Base-by-base conservation (phyloP, 2,797 vertebrate genomes). In the Sebastolobus altivelis region DNA sequence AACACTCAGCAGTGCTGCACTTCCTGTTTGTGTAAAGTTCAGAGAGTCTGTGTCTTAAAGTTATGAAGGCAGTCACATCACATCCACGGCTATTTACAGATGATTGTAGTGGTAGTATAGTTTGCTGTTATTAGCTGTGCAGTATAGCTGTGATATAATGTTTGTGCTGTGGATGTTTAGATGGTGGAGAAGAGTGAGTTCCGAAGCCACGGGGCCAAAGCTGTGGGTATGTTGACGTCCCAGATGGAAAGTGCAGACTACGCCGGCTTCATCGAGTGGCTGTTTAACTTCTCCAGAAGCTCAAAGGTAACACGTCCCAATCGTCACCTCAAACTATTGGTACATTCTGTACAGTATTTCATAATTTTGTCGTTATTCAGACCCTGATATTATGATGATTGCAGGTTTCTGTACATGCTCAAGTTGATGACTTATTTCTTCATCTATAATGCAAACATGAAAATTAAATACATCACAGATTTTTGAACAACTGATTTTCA, bases 161-260 rank as follows among this genome's bases (percentile, higher is more conserved):
- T 61, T 65, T 80, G 2, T 84, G 29, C 27, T 85, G 31, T 83
- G 66, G 61, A 46, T 72, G 59, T 81, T 31, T 77, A 99, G 98
- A 98, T 98, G 85, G 95, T 97, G 61, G 98, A 99, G 88, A 99
- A 97, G 83, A 92, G 94, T 1, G 98, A 99, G 49, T 97, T 96
- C 75, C 96, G 97, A n/a, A 94, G 81, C 0, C 90, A 94, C 0
- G 97, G 97, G 18, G 96, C 97, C 0, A 96, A 97, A 86, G 95
- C 97, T 46, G 88, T 99, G 70, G 95, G 95, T 1, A 93, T 93
- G 84, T 89, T 99, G 79, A 95, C 96, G 33, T 88, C 85, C 54
- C 95, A 95, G 82, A 92, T 98, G 90, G 93, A 94, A 0, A 91
- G 68, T 62, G 3, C 8, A 2, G 94, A 97, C 29, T 99, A 97